Percentiles rank a stretch among this genome's conserved stretches.
phyloP scores from a whole-genome alignment of 2,797 vertebrate species.

The Ceyx erithaca region DNA sequence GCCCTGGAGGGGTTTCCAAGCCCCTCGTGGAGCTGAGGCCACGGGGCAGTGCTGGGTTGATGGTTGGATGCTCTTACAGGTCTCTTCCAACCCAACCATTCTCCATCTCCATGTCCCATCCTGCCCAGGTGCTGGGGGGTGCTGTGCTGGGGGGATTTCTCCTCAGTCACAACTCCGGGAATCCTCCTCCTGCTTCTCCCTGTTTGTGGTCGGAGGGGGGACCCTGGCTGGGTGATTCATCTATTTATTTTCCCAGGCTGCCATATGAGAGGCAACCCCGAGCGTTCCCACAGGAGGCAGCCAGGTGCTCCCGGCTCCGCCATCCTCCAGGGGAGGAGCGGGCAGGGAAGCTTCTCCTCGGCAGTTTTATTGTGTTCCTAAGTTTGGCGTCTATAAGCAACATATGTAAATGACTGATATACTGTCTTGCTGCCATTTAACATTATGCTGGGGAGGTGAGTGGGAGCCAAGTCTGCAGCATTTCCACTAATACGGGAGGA shows the following conservation, averaged over 20 bases:
- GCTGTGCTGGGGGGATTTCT: neutral
- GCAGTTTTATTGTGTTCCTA: conserved; percentile 73
- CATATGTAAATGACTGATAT: conserved; percentile 72
- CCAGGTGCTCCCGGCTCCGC: conserved; percentile 64
- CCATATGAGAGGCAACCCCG: conserved; percentile 44
- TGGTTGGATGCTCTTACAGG: no score
- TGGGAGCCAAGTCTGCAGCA: conserved; percentile 69
- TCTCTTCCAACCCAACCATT: no score
- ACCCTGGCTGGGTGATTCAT: neutral
- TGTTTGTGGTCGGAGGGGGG: neutral
- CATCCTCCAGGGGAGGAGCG: conserved; percentile 56
- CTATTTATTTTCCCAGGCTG: conserved; percentile 7
- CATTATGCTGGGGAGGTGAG: conserved; percentile 66
- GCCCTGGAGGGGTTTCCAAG: no score
- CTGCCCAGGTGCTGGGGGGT: fast-evolving
- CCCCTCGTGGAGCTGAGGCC: no score
- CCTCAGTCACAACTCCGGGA: fast-evolving
- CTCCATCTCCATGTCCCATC: neutral
- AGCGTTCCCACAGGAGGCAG: conserved; percentile 35
- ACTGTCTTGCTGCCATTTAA: conserved; percentile 71
- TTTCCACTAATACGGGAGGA: conserved; percentile 39
- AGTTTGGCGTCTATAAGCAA: conserved; percentile 76
- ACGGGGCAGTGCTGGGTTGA: no score
- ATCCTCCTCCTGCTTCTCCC: neutral
- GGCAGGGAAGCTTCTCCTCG: conserved; percentile 65